Percentiles rank a stretch among this genome's conserved stretches.
phyloP scores from a whole-genome alignment of 2,113 vertebrate species.

The Mesocricetus auratus region DNA sequence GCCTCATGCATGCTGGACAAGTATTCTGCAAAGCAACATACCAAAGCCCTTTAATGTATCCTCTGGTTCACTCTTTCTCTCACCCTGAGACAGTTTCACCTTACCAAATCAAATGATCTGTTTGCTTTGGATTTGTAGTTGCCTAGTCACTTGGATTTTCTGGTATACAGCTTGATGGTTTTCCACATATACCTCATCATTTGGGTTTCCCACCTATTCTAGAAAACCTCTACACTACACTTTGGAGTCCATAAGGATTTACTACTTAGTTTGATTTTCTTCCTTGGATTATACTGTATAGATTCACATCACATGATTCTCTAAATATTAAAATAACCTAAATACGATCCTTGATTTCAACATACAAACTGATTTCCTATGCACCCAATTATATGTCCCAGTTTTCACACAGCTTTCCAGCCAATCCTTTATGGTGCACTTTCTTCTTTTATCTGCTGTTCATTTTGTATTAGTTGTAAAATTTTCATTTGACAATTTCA shows the following conservation, averaged over 20 bases:
- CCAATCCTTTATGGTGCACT: not conserved
- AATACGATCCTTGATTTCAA: not conserved
- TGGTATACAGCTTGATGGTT: not conserved
- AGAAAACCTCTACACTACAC: not conserved
- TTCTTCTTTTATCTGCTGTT: not conserved
- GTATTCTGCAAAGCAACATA: not conserved
- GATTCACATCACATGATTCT: not conserved
- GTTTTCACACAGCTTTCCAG: not conserved
- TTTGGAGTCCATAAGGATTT: not conserved
- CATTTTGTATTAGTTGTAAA: not conserved
- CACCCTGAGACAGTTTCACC: not conserved
- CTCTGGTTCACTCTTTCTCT: not conserved
- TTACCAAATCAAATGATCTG: not conserved
- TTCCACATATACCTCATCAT: not conserved
- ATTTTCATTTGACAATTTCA: not conserved
- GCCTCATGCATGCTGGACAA: not conserved
- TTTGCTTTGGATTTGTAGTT: not conserved
- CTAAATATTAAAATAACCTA: slow-evolving; percentile 17
- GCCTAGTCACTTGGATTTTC: not conserved
- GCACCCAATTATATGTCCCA: not conserved
- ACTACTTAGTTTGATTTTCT: not conserved
- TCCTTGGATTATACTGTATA: not conserved
- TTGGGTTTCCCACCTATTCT: not conserved
- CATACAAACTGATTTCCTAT: not conserved
- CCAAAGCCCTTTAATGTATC: not conserved